phyloP scores from a whole-genome alignment of 2,888 invertebrate species.

The Nemoura dubitans region DNA sequence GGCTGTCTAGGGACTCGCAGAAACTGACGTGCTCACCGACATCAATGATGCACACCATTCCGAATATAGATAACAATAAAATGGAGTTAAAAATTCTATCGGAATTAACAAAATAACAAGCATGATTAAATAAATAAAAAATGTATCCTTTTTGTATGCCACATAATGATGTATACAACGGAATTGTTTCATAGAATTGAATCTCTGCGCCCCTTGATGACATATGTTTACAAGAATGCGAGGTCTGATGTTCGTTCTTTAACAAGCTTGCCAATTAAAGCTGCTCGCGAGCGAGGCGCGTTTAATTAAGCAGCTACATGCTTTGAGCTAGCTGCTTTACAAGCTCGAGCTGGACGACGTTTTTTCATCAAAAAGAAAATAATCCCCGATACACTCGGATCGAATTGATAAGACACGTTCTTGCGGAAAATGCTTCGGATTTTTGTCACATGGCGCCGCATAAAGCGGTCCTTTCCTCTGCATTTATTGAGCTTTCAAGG shows the following conservation, averaged over 20 bases:
- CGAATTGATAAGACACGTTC: background rate
- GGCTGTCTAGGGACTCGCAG: background rate
- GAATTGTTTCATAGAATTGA: background rate
- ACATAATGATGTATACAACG: background rate
- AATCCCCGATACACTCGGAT: background rate
- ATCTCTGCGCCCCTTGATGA: background rate
- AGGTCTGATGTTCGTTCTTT: background rate
- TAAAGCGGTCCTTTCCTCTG: background rate
- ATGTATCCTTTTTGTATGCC: background rate
- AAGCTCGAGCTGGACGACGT: background rate
- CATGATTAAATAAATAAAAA: background rate
- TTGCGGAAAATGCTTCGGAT: background rate
- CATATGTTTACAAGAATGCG: background rate
- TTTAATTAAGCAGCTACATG: slow-evolving; percentile 1
- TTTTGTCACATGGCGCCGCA: background rate
- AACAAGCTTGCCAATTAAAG: background rate
- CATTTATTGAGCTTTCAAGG: background rate
- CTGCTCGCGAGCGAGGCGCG: background rate
- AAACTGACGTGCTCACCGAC: background rate
- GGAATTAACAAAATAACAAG: background rate
- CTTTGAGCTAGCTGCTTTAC: background rate
- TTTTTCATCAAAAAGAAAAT: background rate
- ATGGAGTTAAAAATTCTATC: background rate
- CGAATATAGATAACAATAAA: background rate
- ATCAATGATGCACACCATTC: background rate